Base-by-base conservation (phyloP, 2,888 invertebrate species). In the Thera britannica region DNA sequence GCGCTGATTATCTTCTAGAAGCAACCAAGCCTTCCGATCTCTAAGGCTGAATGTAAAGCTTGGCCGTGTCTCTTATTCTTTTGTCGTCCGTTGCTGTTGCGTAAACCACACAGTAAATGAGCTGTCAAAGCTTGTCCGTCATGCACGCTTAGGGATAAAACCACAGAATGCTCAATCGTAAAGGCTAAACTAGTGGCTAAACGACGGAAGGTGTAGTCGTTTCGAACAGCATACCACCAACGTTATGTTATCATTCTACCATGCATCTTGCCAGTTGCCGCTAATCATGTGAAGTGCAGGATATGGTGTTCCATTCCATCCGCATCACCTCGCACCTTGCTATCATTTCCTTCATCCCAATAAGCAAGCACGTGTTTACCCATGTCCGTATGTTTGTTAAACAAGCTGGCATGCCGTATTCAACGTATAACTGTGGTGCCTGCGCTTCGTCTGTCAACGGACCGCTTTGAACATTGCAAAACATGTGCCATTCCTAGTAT, bases 381-480 rank as follows among this genome's bases (percentile, higher is more conserved):
- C 60, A 58, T 65, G 69, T 61, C 61, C 51, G 68, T 64, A 23
- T 75, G 68, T 72, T 74, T 73, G 65, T 60, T 75, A 73, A 75
- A 76, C 74, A 77, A 71, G 51, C 64, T 52, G 63, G 61, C 63
- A 23, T 57, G 68, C 60, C 62, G 64, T 55, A 61, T 62, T 62
- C 62, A 65, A 67, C 63, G 59, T 62, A 58, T 58, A 63, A 52
- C 5, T 11, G 57, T 48, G 60, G 70, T 75, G 77, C 60, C 77
- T 80, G 83, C 77, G 74, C 76, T 76, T 60, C 71, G 67, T 59
- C 75, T 66, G 73, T 82, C 80, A 76, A 68, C 82, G 71, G 75
- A 62, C 46, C 63, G 67, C 77, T 79, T 81, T 78, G 76, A 81
- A 76, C 76, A 75, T 77, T 59, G 80, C 79, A 75, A 72, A 71